Percentiles rank a stretch among this genome's conserved stretches.
These are phyloP conservation scores for Phenacoccus solenopsis DNA, from an alignment of 1,140 invertebrate species.

Conservation along the genomic window DNA sequence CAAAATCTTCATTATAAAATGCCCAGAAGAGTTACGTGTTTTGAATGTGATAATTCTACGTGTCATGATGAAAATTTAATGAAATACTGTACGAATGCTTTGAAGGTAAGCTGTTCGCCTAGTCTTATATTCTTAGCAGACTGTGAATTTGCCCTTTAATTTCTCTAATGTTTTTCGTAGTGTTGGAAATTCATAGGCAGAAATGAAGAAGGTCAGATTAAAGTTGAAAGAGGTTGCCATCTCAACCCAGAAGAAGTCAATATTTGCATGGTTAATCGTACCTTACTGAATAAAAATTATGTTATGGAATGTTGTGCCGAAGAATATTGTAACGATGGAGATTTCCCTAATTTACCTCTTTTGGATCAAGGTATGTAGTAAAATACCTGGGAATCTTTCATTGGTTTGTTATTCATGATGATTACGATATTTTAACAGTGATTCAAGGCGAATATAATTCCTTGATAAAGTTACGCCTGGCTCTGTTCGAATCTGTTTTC, in stretches of 20 bases:
- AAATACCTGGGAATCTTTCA: background rate
- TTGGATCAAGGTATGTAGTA: background rate
- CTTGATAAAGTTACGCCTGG: background rate
- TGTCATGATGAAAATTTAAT: too few species aligned
- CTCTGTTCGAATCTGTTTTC: background rate
- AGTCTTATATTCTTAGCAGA: too few species aligned
- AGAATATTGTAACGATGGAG: constrained; percentile 1
- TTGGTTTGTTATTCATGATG: background rate
- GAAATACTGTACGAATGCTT: too few species aligned
- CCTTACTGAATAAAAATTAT: background rate
- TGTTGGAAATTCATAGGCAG: background rate
- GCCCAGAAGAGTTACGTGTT: too few species aligned
- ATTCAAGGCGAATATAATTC: too few species aligned
- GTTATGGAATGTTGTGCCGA: constrained; percentile 10
- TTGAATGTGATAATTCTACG: too few species aligned
- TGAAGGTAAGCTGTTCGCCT: too few species aligned
- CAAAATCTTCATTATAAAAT: too few species aligned
- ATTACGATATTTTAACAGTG: too few species aligned
- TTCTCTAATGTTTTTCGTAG: too few species aligned
- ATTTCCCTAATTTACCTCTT: background rate
- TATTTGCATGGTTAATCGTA: background rate
- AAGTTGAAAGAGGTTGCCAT: background rate
- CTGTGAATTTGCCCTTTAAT: too few species aligned
- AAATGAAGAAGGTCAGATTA: background rate
- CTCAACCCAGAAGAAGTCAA: background rate